Conservation (phyloP, 2,113 vertebrate species). For the Galeopterus variegatus region DNA sequence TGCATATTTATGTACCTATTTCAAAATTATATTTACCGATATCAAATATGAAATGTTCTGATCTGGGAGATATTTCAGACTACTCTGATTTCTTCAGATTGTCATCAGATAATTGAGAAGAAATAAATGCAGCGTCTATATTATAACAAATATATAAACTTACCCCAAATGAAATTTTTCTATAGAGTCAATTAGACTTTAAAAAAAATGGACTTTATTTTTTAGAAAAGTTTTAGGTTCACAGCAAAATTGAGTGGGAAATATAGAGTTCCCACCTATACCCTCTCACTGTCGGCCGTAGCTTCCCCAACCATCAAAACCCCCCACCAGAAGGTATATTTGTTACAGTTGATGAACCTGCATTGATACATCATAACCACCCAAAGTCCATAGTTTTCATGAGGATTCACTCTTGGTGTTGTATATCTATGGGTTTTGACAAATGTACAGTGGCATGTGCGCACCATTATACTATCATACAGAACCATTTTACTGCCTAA, state of each 20-base stretch:
- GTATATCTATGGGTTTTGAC: background rate
- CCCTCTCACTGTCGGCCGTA: background rate
- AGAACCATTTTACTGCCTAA: background rate
- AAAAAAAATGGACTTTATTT: background rate
- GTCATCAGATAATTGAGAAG: background rate
- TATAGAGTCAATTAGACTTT: background rate
- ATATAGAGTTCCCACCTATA: background rate
- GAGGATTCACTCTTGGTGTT: background rate
- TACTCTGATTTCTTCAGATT: background rate
- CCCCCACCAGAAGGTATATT: background rate
- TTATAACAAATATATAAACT: background rate
- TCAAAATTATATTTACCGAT: background rate
- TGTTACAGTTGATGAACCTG: background rate
- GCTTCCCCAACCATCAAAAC: too few relatives aligned
- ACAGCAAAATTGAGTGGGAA: background rate
- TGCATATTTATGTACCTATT: background rate
- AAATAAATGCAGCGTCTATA: background rate
- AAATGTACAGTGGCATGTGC: background rate
- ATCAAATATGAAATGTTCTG: background rate
- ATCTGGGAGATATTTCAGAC: background rate
- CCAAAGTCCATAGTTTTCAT: background rate
- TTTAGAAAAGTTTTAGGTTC: background rate
- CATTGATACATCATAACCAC: background rate
- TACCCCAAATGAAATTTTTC: background rate
- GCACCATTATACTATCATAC: background rate